These are phyloP conservation scores for Drosophila tani DNA, from an alignment of 1,140 invertebrate species.

Conservation along the genomic window DNA sequence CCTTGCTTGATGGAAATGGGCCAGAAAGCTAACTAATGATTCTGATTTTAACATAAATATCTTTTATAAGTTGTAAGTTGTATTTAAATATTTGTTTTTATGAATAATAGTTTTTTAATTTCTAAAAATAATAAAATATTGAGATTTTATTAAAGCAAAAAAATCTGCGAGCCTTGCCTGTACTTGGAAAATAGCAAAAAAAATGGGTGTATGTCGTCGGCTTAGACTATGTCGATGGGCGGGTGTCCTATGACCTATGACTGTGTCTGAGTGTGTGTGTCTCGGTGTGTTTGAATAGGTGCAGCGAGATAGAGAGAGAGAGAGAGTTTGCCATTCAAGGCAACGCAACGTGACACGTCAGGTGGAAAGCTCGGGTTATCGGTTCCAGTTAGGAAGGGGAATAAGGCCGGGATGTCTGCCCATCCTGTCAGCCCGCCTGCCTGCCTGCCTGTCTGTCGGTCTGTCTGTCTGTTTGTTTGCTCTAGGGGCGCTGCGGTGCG, in stretches of 20 bases:
- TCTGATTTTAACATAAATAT: background rate
- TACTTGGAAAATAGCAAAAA: constrained; percentile 21
- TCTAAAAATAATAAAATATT: no score
- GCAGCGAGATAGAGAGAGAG: background rate
- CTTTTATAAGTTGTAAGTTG: background rate
- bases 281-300: constrained; percentile 22
- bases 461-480: constrained; percentile 60
- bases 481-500: constrained; percentile 67
- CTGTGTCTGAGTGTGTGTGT: constrained; percentile 23
- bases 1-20: no score
- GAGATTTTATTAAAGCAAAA: background rate
- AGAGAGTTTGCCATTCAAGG: constrained; percentile 52
- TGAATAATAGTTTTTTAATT: no score
- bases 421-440: constrained; percentile 50
- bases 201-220: constrained; percentile 37
- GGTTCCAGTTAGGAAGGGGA: constrained; percentile 5
- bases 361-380: constrained; percentile 25
- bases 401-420: constrained; percentile 20
- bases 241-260: constrained; percentile 46
- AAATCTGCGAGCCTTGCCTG: background rate
- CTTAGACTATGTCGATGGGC: constrained; percentile 45
- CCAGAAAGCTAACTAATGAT: background rate
- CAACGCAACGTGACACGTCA: constrained; percentile 64
- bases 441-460: no score
- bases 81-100: background rate